These are phyloP conservation scores for Chydorus sphaericus DNA, from an alignment of 2,888 invertebrate genomes.

Conservation along the genomic window DNA sequence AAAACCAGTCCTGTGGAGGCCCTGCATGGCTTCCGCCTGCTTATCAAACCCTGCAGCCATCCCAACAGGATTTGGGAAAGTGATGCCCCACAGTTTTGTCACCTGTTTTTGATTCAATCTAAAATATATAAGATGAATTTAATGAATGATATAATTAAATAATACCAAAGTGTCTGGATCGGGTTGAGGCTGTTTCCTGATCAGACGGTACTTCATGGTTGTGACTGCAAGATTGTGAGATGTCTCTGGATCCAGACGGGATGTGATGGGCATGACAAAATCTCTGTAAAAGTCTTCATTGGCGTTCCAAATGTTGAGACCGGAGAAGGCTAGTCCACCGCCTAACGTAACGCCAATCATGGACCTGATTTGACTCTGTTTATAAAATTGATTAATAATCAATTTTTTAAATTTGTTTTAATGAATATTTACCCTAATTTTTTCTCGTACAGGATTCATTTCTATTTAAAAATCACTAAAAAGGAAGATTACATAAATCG, in stretches of 20 bases:
- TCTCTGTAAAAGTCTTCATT: constrained; percentile 64
- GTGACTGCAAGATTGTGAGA: constrained; percentile 65
- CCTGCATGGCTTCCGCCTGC: constrained; percentile 76
- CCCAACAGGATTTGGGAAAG: constrained; percentile 81
- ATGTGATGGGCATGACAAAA: constrained; percentile 52
- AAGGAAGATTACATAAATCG: too few species aligned
- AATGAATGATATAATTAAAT: constrained; percentile 9
- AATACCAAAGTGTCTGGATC: constrained; percentile 52
- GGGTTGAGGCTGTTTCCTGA: constrained; percentile 41
- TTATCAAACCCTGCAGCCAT: constrained; percentile 98
- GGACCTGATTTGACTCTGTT: constrained; percentile 51
- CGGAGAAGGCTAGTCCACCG: constrained; percentile 47
- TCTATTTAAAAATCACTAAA: too few species aligned
- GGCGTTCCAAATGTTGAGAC: constrained; percentile 52
- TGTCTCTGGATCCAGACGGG: constrained; percentile 58
- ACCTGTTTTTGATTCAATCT: constrained; percentile 33
- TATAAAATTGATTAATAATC: constrained; percentile 15
- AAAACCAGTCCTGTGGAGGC: constrained; percentile 72
- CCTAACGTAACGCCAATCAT: constrained; percentile 46
- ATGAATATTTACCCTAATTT: background rate
- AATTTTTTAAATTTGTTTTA: background rate
- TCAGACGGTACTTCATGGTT: constrained; percentile 57
- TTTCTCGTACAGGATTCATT: background rate
- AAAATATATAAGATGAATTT: background rate
- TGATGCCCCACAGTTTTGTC: constrained; percentile 50